Evolutionary conservation across 2,888 invertebrate species (phyloP), one percentile per base, ranked within the genome.

Genomic region (Rosalia funebris): DNA sequence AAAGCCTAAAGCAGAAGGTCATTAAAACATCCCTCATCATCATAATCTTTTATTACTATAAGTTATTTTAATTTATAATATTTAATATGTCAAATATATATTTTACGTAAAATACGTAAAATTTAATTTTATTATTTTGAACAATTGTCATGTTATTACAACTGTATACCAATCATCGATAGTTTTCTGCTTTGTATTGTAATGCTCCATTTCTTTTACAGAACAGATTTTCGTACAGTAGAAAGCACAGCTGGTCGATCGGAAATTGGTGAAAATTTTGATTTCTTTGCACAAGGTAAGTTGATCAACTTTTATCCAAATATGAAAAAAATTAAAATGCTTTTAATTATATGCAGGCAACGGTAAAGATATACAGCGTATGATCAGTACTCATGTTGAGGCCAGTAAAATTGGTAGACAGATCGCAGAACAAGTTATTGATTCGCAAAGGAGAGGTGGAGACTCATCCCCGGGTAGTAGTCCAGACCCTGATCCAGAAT

Each of bases 381-480:
- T 91, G 68, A 90, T 91, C 69, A 90, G 88, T 71, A 90, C 89
- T 59, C 90, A 91, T 71, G 87, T 92, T 55, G 92, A 93, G 81
- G 91, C 91, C 39, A 91, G 91, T 76, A 91, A 92, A 83, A 93
- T 94, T 66, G 93, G 94, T 5, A 85, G 90, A 55, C 90, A 92
- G 79, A 92, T 94, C 73, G 93, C 92, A 0, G 92, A 92, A 69
- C 91, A 92, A 78, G 91, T 89, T 45, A 76, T 91, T 69, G 87
- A 88, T 73, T 81, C 81, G 44, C 87, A 88, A 71, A 82, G 84
- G 69, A 80, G 84, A 61, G 80, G 82, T 31, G 84, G 82, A 48
- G 85, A 85, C 57, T 83, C 84, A 1, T 83, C 85, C 25, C 79
- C 82, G 14, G 82, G 78, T n/a, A 82, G 80, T 61, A 84, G 83